Evolutionary conservation across 2,113 vertebrate species (phyloP).

Genomic region (Petaurus breviceps): DNA sequence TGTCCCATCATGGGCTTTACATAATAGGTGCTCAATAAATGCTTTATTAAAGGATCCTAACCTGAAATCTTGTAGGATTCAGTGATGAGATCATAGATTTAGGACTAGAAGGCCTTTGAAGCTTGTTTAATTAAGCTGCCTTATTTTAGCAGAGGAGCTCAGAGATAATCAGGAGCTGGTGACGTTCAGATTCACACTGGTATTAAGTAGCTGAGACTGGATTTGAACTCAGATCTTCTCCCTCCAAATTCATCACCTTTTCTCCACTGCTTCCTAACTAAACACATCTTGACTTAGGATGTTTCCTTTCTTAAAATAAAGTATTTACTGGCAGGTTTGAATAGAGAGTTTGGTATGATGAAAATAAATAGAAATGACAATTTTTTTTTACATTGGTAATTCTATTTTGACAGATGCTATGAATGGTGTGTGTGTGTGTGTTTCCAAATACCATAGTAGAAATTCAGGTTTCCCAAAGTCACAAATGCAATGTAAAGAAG

Average conservation of each 20-base stretch:
- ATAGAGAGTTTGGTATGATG: background rate
- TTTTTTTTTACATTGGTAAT: background rate
- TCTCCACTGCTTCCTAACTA: background rate
- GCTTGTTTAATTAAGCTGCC: background rate
- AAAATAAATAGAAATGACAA: background rate
- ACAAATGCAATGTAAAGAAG: background rate
- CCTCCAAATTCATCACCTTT: background rate
- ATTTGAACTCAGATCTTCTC: background rate
- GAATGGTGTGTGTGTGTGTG: background rate
- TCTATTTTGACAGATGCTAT: background rate
- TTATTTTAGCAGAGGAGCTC: background rate
- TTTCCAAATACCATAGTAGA: background rate
- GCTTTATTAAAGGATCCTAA: background rate
- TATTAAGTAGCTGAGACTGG: background rate
- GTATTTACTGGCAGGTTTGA: background rate
- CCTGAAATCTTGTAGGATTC: background rate
- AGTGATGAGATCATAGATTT: background rate
- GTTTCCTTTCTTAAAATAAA: constrained; percentile 12
- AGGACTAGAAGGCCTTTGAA: background rate
- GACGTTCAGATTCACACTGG: background rate
- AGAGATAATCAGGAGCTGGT: background rate
- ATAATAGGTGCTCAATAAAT: background rate
- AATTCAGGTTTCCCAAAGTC: constrained; percentile 10
- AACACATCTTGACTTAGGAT: background rate
- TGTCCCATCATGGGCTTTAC: background rate